Percentiles rank a stretch among this genome's conserved stretches.
These are phyloP conservation scores for Bambusicola thoracicus DNA, from an alignment of 2,113 vertebrate species.

Conservation along the genomic window DNA sequence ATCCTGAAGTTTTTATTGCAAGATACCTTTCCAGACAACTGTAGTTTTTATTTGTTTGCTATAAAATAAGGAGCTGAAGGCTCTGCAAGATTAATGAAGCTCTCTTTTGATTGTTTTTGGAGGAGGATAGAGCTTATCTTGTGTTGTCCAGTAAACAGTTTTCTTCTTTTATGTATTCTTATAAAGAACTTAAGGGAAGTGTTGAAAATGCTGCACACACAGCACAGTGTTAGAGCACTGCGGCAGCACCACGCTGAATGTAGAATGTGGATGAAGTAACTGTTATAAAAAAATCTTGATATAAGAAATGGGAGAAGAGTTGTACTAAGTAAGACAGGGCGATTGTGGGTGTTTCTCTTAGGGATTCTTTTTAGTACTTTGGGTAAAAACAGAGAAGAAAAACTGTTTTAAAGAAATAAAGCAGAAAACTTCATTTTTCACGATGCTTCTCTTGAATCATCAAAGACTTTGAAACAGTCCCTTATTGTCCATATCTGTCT, in stretches of 20 bases:
- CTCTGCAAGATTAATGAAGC: not conserved
- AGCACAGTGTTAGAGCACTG: not conserved
- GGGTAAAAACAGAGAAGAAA: not conserved
- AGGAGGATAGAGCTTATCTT: not conserved
- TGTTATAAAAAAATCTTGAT: not conserved
- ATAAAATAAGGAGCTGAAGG: not conserved
- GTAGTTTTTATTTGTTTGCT: not conserved
- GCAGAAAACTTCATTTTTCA: not conserved
- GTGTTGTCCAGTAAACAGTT: not conserved
- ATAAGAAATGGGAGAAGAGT: not conserved
- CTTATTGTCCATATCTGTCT: not conserved
- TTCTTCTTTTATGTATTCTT: not conserved
- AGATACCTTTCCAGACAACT: not conserved
- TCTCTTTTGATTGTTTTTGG: not conserved
- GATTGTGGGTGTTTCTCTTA: not conserved
- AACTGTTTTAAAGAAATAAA: not conserved
- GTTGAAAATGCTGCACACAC: not conserved
- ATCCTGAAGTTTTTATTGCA: not conserved
- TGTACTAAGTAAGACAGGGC: not conserved
- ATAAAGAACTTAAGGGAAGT: not conserved
- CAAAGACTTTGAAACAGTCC: conserved; percentile 1
- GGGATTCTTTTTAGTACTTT: not conserved
- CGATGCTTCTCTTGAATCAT: not conserved
- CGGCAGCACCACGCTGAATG: not conserved
- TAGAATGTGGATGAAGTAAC: not conserved